These are phyloP conservation scores for Scrobipalpa costella DNA, from an alignment of 2,888 invertebrate species.

Conservation along the genomic window DNA sequence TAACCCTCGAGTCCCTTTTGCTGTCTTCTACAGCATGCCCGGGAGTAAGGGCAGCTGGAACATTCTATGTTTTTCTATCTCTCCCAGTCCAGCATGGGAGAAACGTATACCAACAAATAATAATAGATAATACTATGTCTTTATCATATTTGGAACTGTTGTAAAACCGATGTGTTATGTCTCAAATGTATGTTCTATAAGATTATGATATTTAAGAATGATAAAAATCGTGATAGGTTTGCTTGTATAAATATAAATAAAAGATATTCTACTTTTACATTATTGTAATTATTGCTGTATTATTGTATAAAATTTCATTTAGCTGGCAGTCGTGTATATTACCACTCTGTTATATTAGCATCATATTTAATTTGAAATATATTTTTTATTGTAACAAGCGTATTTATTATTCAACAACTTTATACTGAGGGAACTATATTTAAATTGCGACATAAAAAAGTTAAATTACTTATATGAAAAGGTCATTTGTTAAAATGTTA, in stretches of 20 bases:
- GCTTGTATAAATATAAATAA: constrained; percentile 21
- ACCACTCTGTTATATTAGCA: background rate
- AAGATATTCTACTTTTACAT: constrained; percentile 13
- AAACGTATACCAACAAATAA: no score
- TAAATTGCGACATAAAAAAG: background rate
- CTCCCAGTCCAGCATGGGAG: no score
- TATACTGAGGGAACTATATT: background rate
- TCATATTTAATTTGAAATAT: constrained; percentile 20
- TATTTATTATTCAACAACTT: background rate
- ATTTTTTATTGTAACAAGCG: constrained; percentile 15
- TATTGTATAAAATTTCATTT: constrained; percentile 12
- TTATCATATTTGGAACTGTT: background rate
- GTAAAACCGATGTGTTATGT: background rate
- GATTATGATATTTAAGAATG: background rate
- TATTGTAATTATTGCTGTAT: constrained; percentile 16
- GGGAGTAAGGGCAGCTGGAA: no score
- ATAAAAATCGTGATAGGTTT: constrained; percentile 18
- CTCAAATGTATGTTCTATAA: constrained; percentile 1
- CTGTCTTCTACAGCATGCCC: no score
- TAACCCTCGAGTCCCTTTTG: no score
- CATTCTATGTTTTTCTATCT: no score
- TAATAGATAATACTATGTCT: no score
- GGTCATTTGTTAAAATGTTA: background rate
- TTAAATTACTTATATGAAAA: background rate
- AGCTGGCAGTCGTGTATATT: constrained; percentile 9